Evolutionary conservation across 2,797 vertebrate species (phyloP).

Genomic region (Rhincodon typus): DNA sequence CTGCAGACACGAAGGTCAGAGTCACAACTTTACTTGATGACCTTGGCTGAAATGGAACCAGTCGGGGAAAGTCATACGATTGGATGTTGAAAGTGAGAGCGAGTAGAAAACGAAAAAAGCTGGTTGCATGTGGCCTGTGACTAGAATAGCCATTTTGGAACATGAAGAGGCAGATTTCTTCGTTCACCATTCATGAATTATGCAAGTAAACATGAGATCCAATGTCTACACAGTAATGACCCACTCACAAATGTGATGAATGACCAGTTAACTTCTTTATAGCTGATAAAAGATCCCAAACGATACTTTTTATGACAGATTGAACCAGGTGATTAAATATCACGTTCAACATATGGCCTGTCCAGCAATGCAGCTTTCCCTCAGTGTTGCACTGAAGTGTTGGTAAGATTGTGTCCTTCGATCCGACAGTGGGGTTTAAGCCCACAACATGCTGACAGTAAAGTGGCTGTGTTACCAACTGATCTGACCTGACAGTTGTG

Average conservation of each 20-base stretch:
- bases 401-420: too few species aligned
- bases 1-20: slow-evolving; percentile 47
- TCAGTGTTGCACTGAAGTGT: too few species aligned
- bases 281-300: not conserved
- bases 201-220: not conserved
- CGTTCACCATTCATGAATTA: not conserved
- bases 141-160: slow-evolving; percentile 42
- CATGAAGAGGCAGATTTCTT: slow-evolving; percentile 43
- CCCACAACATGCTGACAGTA: too few species aligned
- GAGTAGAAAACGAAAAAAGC: slow-evolving; percentile 38
- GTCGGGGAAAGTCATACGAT: slow-evolving; percentile 48
- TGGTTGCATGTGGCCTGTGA: slow-evolving; percentile 41
- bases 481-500: too few species aligned
- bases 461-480: too few species aligned
- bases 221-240: not conserved
- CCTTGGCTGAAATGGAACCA: slow-evolving; percentile 48
- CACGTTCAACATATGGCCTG: not conserved
- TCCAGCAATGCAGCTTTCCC: too few species aligned
- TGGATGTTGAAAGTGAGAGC: slow-evolving; percentile 49
- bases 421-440: too few species aligned
- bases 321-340: not conserved
- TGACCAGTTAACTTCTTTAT: not conserved
- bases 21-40: slow-evolving; percentile 47
- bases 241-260: not conserved
- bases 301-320: not conserved